A percentile compares a stretch with the other conserved stretches of the same genome.
phyloP scores from a whole-genome alignment of 2,888 invertebrate genomes.

The Pandemis heparana region DNA sequence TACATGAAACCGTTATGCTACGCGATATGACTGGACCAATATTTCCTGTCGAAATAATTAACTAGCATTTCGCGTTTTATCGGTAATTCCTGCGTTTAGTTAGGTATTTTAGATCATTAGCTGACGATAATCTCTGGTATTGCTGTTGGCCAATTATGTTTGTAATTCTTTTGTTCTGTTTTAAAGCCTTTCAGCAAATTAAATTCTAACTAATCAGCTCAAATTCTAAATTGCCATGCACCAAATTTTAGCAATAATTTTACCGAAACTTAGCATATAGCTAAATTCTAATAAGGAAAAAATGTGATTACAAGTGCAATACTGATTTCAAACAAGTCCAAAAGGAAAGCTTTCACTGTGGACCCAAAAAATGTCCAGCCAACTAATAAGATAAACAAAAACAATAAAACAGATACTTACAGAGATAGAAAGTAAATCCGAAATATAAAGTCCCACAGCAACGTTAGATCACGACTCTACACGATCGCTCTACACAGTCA shows the following conservation, averaged over 20 bases:
- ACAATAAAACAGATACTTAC: constrained; percentile 81
- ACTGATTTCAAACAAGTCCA: constrained; percentile 5
- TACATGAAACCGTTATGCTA: constrained; percentile 39
- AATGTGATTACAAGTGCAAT: background rate
- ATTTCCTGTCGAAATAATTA: constrained; percentile 43
- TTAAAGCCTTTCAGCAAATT: background rate
- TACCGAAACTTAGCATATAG: background rate
- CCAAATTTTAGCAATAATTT: background rate
- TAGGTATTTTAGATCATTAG: constrained; percentile 39
- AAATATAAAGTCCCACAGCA: constrained; percentile 70
- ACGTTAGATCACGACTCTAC: constrained; percentile 72
- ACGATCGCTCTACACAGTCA: constrained; percentile 72
- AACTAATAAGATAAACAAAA: constrained; percentile 60
- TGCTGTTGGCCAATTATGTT: constrained; percentile 11
- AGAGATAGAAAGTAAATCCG: constrained; percentile 85
- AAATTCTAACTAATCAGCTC: background rate
- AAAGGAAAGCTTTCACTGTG: constrained; percentile 62
- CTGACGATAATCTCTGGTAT: constrained; percentile 34
- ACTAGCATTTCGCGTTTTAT: constrained; percentile 37
- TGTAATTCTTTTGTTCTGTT: constrained; percentile 15
- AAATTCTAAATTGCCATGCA: background rate
- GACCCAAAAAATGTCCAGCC: constrained; percentile 21
- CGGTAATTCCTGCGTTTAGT: constrained; percentile 25
- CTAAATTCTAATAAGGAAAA: constrained; percentile 19
- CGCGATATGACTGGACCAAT: constrained; percentile 36